A percentile compares a stretch with the other conserved stretches of the same genome.
These are phyloP conservation scores for Diprion similis DNA, from an alignment of 1,140 invertebrate genomes.

Conservation along the genomic window DNA sequence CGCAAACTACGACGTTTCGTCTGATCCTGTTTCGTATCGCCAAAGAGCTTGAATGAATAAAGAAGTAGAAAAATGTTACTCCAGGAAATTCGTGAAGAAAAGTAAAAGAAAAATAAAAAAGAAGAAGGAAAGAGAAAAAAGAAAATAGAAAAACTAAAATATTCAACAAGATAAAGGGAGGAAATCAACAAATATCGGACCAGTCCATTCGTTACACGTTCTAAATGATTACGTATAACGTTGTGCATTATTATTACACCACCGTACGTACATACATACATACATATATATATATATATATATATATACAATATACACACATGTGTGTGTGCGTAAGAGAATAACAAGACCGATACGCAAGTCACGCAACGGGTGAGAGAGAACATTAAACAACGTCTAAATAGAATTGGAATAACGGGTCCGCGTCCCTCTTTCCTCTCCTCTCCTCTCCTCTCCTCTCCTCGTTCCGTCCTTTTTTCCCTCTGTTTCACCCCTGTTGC, in stretches of 20 bases:
- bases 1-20: too few relatives aligned
- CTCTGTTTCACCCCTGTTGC: background rate
- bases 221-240: too few relatives aligned
- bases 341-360: background rate
- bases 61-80: too few relatives aligned
- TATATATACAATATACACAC: slow-evolving; percentile 20
- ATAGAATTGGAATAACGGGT: background rate
- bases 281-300: slow-evolving; percentile 16
- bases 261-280: slow-evolving; percentile 1
- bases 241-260: background rate
- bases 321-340: slow-evolving; percentile 23
- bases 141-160: too few relatives aligned
- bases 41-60: too few relatives aligned
- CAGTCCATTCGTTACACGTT: background rate
- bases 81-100: too few relatives aligned
- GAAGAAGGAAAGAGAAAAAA: too few relatives aligned
- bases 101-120: slow-evolving; percentile 25
- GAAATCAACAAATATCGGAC: slow-evolving; percentile 36
- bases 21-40: too few relatives aligned
- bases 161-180: too few relatives aligned
- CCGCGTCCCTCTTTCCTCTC: background rate
- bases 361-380: background rate
- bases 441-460: background rate
- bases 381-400: slow-evolving; percentile 1
- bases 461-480: slow-evolving; percentile 20